phyloP scores from a whole-genome alignment of 1,140 invertebrate species.

The Polyergus mexicanus region DNA sequence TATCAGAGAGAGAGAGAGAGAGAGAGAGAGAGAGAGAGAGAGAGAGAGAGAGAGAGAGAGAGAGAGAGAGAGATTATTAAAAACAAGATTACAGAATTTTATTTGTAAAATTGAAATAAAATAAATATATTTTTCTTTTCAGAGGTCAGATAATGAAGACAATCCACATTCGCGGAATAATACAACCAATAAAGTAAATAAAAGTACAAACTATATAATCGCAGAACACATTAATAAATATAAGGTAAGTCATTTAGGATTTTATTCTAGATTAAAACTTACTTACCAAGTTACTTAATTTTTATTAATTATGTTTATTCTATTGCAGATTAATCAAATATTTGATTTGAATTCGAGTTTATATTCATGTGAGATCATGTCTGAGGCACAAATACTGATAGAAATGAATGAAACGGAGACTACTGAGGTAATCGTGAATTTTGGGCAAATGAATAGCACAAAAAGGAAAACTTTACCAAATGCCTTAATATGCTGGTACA shows the following conservation, averaged over 20 bases:
- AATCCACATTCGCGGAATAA: constrained; percentile 11
- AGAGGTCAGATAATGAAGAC: constrained; percentile 75
- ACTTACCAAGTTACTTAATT: not conserved
- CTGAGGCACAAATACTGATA: constrained; percentile 70
- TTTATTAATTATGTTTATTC: constrained; percentile 34
- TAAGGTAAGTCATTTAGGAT: constrained; percentile 79
- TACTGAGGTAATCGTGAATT: constrained; percentile 73
- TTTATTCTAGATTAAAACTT: not conserved
- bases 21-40: not conserved
- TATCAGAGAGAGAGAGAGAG: not conserved
- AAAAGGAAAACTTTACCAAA: constrained; percentile 73
- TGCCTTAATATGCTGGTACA: constrained; percentile 82
- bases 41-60: not conserved
- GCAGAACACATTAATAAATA: constrained; percentile 86
- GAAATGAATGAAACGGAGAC: constrained; percentile 75
- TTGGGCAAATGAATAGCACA: constrained; percentile 68
- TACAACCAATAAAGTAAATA: constrained; percentile 46
- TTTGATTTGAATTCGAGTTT: constrained; percentile 80
- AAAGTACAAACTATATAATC: constrained; percentile 81
- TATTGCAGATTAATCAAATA: constrained; percentile 79
- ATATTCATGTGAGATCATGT: constrained; percentile 72
- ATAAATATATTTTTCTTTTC: constrained; percentile 77
- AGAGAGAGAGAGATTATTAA: not conserved
- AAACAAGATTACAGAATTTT: constrained; percentile 61
- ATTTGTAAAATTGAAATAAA: constrained; percentile 62